Evolutionary conservation across 2,888 invertebrate genomes (phyloP).

Genomic region (Amblyjoppa proteus): DNA sequence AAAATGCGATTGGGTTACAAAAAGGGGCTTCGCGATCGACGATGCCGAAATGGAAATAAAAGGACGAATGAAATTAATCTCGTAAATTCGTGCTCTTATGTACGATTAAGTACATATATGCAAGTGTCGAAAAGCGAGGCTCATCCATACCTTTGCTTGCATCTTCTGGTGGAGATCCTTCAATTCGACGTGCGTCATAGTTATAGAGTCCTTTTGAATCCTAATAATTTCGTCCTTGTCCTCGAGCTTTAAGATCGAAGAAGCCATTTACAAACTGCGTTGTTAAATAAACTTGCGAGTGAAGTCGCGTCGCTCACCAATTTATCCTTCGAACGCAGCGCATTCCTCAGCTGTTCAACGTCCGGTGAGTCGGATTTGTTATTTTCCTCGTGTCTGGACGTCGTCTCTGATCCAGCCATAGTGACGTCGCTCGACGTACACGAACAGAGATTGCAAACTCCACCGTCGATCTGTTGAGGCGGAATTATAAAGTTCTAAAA

Average conservation of each 20-base stretch:
- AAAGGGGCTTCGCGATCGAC: slow-evolving; percentile 29
- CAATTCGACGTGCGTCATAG: slow-evolving; percentile 80
- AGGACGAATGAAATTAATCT: background rate
- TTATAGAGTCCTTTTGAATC: slow-evolving; percentile 81
- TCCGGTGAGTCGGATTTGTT: slow-evolving; percentile 75
- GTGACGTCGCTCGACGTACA: slow-evolving; percentile 59
- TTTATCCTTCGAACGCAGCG: slow-evolving; percentile 80
- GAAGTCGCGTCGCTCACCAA: slow-evolving; percentile 74
- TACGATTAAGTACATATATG: background rate
- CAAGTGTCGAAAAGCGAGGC: background rate
- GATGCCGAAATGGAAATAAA: slow-evolving; percentile 4
- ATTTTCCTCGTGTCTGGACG: slow-evolving; percentile 74
- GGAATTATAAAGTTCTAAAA: slow-evolving; percentile 50
- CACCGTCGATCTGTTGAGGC: slow-evolving; percentile 59
- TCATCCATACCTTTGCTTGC: slow-evolving; percentile 79
- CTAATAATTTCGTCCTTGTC: slow-evolving; percentile 81
- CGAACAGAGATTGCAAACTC: slow-evolving; percentile 65
- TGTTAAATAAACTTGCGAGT: background rate
- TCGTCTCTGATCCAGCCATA: slow-evolving; percentile 36
- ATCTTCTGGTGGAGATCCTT: slow-evolving; percentile 79
- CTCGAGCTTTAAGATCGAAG: slow-evolving; percentile 74
- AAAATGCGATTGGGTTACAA: slow-evolving; percentile 16
- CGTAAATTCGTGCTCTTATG: background rate
- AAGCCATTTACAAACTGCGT: background rate
- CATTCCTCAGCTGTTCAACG: slow-evolving; percentile 78